Evolutionary conservation across 2,888 invertebrate genomes (phyloP), one percentile per base, ranked within the genome.

Genomic region (Nomada ferruginata): DNA sequence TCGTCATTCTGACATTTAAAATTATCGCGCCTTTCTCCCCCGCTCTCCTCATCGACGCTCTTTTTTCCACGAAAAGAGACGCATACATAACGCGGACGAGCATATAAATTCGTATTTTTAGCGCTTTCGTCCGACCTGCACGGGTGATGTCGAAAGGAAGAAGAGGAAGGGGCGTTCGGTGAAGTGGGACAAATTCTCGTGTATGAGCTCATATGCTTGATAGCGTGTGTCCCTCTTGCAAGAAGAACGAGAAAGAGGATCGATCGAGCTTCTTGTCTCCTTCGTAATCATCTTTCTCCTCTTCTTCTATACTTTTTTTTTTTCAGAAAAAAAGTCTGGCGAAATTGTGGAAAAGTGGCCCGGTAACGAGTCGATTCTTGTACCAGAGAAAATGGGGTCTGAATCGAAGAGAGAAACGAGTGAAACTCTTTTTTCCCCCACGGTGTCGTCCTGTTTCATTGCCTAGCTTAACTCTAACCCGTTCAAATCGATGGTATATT

Each of bases 151-250:
- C 68, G 76, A 79, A 82, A 74, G 50, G 23, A 66, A 52, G 63
- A 47, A 57, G 71, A 82, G 52, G 73, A 70, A 63, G 76, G 50
- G 68, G 64, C 71, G 64, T 61, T 63, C 83, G 66, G 57, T 73
- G 68, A 91, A 91, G 90, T 91, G 87, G 91, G 90, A 91, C 91
- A 91, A 91, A 90, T 91, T 90, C 89, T 90, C 84, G 86, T 83
- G 82, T 89, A 92, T 90, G 90, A 92, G 88, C 89, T 92, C 91
- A 91, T 87, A 86, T 71, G 68, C 63, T 44, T 26, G 66, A 76
- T 66, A 53, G 13, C 59, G 47, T 36, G 15, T 52, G 15, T 36
- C 15, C 10, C 4, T 60, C 36, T 63, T 1, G 26, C 18, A 18
- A 10, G 26, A 36, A 36, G n/a, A 29, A 9, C 29, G 52, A 42